Evolutionary conservation across 1,140 invertebrate species (phyloP), one percentile per base, ranked within the genome.

Genomic region (Paralvinella palmiformis): DNA sequence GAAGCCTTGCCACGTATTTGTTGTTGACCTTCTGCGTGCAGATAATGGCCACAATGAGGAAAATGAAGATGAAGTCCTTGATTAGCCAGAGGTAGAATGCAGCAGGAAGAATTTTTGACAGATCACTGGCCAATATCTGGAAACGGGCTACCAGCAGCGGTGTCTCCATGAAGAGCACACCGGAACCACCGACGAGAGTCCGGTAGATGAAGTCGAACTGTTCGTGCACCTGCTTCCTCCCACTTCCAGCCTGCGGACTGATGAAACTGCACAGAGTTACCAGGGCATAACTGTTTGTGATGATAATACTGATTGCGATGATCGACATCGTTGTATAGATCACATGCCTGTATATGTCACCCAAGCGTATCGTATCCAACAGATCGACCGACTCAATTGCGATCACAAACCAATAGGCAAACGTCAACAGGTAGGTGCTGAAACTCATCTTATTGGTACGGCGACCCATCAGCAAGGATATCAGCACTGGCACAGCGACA

Each of bases 201-300:
- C 60, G 48, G 63, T 60, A 65, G 22, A 65, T 29, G 29, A 59
- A 33, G 22, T 65, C 58, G 32, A 65, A 65, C 29, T 65, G 24
- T 32, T 60, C 57, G 55, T 32, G n/a, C 7, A 27, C 24, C 33
- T 57, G 27, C 1, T 52, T 33, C 22, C 33, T 53, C 20, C 33
- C 44, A 7, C 27, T 45, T 20, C 20, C 29, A 27, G 22, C 22
- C 63, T 50, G 31, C 6, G 63, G 63, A 29, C 52, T 52, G 41
- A 65, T 35, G 58, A 60, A 65, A 44, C 63, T 65, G 48, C 63
- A 65, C 3, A 65, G 63, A 1, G 63, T 65, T 2, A 65, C 63
- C 3, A 59, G 45, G 6, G 57, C 57, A 44, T 65, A 65, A 33
- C 56, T 65, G 27, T 65, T 59, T 15, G 57, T 41, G 32, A 65